Conservation (phyloP, 2,888 invertebrate species). For the Leuctra nigra region DNA sequence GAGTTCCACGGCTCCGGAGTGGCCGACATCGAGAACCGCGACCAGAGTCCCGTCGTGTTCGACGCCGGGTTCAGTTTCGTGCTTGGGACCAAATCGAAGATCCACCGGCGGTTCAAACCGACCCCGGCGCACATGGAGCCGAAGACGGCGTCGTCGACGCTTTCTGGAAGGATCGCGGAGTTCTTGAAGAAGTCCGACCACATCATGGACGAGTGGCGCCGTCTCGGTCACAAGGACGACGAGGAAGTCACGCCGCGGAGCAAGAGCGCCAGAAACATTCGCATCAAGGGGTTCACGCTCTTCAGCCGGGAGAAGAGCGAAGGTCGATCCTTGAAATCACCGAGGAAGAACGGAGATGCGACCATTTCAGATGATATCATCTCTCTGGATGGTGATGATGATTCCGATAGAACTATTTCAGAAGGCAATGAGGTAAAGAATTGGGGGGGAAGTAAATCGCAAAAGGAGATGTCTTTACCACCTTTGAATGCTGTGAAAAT, state of each 20-base stretch:
- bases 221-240: conserved; percentile 55
- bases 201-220: conserved; percentile 80
- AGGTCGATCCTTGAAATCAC: conserved; percentile 6
- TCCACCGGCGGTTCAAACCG: conserved; percentile 40
- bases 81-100: conserved; percentile 44
- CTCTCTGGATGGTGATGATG: conserved; percentile 28
- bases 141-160: conserved; percentile 67
- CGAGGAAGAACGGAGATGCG: conserved; percentile 6
- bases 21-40: conserved; percentile 47
- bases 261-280: conserved; percentile 71
- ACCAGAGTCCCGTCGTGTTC: conserved; percentile 71
- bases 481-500: no score
- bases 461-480: no score
- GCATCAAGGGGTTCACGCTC: conserved; percentile 70
- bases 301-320: conserved; percentile 13
- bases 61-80: conserved; percentile 77
- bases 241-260: conserved; percentile 49
- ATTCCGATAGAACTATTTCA: conserved; percentile 17
- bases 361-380: conserved; percentile 5
- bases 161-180: conserved; percentile 69
- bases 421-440: conserved; percentile 7
- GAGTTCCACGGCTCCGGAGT: conserved; percentile 29
- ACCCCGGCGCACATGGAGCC: conserved; percentile 71
- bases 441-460: no score
- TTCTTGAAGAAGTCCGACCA: conserved; percentile 80